Evolutionary conservation across 2,113 vertebrate genomes (phyloP).

Genomic region (Helogale parvula): DNA sequence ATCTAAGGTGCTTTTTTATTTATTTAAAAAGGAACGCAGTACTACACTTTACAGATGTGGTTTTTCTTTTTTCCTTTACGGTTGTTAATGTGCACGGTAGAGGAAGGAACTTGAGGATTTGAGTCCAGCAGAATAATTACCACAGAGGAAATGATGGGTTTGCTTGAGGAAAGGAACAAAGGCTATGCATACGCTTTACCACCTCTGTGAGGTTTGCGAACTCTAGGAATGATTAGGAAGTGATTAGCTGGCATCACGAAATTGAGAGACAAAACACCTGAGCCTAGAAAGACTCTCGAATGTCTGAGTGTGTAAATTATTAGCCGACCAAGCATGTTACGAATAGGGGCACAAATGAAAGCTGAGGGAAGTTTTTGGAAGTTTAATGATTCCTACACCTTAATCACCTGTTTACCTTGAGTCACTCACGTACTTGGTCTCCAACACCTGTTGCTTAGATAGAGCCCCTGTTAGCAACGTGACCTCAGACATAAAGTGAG

Average conservation of each 20-base stretch:
- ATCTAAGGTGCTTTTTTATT: neutral
- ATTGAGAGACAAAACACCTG: neutral
- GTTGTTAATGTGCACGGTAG: neutral
- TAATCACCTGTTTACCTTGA: neutral
- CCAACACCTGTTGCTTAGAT: neutral
- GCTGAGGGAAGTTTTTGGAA: neutral
- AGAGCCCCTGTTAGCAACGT: neutral
- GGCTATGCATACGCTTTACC: neutral
- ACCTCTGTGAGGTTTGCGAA: neutral
- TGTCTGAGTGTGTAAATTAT: neutral
- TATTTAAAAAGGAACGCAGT: neutral
- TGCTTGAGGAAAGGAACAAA: constrained; percentile 4
- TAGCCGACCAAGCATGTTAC: neutral
- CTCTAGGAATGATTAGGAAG: neutral
- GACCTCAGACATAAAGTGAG: neutral
- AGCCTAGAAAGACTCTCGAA: constrained; percentile 16
- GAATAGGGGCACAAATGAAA: constrained; percentile 17
- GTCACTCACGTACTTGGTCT: neutral
- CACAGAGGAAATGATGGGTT: neutral
- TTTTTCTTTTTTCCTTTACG: constrained; percentile 44
- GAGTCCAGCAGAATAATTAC: neutral
- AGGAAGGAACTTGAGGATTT: neutral
- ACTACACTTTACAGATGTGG: neutral
- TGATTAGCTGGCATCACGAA: neutral
- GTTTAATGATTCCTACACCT: neutral